These are phyloP conservation scores for Pandemis cinnamomeana DNA, from an alignment of 2,888 invertebrate species.

Conservation along the genomic window DNA sequence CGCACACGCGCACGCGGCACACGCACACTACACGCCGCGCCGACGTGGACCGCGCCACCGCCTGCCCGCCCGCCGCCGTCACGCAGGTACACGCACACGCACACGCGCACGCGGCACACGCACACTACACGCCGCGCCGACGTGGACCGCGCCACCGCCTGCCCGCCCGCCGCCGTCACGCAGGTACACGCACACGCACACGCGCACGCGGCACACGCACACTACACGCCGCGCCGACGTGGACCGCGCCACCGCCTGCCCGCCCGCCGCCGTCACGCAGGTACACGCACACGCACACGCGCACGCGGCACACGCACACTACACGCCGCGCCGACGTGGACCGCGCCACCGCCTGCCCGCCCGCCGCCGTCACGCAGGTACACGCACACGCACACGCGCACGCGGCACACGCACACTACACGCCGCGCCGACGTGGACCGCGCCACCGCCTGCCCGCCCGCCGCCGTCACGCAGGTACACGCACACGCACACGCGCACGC, in stretches of 20 bases:
- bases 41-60: too few species aligned
- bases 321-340: constrained; percentile 98
- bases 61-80: constrained; percentile 67
- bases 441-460: constrained; percentile 93
- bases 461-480: constrained; percentile 61
- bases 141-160: too few species aligned
- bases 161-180: too few species aligned
- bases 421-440: constrained; percentile 97
- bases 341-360: constrained; percentile 93
- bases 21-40: too few species aligned
- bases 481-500: too few species aligned
- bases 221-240: constrained; percentile 57
- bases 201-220: constrained; percentile 88
- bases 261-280: too few species aligned
- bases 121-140: too few species aligned
- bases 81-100: neutral
- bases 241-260: too few species aligned
- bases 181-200: neutral
- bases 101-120: too few species aligned
- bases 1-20: too few species aligned
- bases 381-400: neutral
- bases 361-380: constrained; percentile 78
- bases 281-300: neutral
- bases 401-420: too few species aligned
- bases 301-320: constrained; percentile 91